phyloP scores from a whole-genome alignment of 2,888 invertebrate genomes.

The Cephus spinipes region DNA sequence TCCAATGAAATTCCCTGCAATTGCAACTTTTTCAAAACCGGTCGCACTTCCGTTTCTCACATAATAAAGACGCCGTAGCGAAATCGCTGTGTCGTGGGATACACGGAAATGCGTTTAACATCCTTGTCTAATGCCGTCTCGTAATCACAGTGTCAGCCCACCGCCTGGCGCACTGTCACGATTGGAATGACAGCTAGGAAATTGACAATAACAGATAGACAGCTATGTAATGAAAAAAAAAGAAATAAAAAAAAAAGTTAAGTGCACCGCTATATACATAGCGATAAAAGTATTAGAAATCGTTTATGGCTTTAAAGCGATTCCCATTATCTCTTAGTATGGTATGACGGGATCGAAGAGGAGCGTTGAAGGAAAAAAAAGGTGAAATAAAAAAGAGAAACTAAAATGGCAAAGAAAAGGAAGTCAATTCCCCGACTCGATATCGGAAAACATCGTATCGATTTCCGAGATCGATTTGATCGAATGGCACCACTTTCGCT shows the following conservation, averaged over 20 bases:
- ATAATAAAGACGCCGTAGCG: not conserved
- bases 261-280: not conserved
- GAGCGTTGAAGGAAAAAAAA: not conserved
- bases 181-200: not conserved
- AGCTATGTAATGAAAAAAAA: not conserved
- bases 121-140: not conserved
- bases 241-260: not conserved
- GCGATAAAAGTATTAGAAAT: not conserved
- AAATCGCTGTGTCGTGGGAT: not conserved
- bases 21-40: not conserved
- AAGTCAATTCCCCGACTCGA: not conserved
- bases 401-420: not conserved
- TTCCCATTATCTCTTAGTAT: not conserved
- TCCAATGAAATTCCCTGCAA: not conserved
- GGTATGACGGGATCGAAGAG: not conserved
- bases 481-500: slow-evolving; percentile 46
- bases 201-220: not conserved
- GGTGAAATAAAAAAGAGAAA: not conserved
- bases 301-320: not conserved
- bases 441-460: slow-evolving; percentile 14
- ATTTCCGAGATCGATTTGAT: slow-evolving; percentile 33
- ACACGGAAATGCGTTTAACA: not conserved
- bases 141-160: not conserved
- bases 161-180: not conserved
- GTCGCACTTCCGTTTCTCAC: not conserved